Evolutionary conservation across 1,140 invertebrate species (phyloP).

Genomic region (Manduca sexta): DNA sequence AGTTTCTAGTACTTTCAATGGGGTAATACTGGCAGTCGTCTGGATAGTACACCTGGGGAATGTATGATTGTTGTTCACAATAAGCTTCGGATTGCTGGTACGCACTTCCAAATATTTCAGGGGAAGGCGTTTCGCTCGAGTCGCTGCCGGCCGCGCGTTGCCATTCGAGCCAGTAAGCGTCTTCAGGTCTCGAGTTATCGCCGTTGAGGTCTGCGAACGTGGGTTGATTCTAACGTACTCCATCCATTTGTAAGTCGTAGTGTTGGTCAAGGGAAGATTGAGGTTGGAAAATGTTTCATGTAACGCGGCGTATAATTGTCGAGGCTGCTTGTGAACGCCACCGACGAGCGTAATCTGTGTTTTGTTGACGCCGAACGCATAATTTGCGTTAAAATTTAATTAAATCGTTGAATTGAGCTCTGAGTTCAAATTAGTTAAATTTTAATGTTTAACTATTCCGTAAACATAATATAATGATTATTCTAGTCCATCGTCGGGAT

Average conservation of each 20-base stretch:
- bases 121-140: constrained; percentile 73
- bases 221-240: constrained; percentile 74
- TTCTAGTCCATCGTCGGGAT: constrained; percentile 60
- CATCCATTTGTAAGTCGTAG: constrained; percentile 73
- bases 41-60: constrained; percentile 47
- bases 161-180: constrained; percentile 66
- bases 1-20: constrained; percentile 40
- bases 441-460: too few relatives aligned
- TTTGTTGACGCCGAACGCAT: constrained; percentile 34
- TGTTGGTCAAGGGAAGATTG: constrained; percentile 85
- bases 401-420: too few relatives aligned
- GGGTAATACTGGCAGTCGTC: constrained; percentile 59
- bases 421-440: too few relatives aligned
- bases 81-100: constrained; percentile 55
- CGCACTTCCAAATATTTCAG: constrained; percentile 53
- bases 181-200: constrained; percentile 75
- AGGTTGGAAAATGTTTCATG: constrained; percentile 83
- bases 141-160: constrained; percentile 60
- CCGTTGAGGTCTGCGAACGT: constrained; percentile 82
- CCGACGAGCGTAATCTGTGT: constrained; percentile 23
- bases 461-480: background rate
- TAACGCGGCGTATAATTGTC: constrained; percentile 71
- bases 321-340: constrained; percentile 48
- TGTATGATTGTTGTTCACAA: constrained; percentile 49
- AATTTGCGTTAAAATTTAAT: too few relatives aligned